phyloP scores from a whole-genome alignment of 2,888 invertebrate species.

The Diplazon laetatorius region DNA sequence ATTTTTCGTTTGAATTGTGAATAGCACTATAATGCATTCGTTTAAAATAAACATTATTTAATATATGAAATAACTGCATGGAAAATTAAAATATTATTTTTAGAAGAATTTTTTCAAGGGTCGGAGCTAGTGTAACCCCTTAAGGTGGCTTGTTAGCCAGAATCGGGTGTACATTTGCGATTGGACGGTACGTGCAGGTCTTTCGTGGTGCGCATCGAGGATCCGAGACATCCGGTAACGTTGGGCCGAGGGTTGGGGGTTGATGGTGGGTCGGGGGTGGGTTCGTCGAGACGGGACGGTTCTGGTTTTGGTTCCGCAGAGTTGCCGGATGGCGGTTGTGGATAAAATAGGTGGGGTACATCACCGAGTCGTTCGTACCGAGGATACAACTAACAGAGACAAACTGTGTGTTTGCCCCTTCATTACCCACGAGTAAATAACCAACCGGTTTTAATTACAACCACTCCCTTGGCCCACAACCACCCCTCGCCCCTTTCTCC shows the following conservation, averaged over 20 bases:
- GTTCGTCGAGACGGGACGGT: slow-evolving; percentile 13
- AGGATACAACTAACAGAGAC: slow-evolving; percentile 79
- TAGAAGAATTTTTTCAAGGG: too few species aligned
- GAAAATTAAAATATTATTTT: too few species aligned
- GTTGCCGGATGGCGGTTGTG: slow-evolving; percentile 38
- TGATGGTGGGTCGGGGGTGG: neutral
- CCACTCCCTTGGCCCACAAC: slow-evolving; percentile 67
- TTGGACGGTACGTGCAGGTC: slow-evolving; percentile 38
- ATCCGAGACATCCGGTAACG: slow-evolving; percentile 12
- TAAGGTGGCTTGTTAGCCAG: slow-evolving; percentile 58
- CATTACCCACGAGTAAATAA: slow-evolving; percentile 81
- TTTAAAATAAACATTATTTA: too few species aligned
- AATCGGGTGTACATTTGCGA: slow-evolving; percentile 50
- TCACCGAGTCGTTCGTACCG: slow-evolving; percentile 65
- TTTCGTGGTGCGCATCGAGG: slow-evolving; percentile 14
- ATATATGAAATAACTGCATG: too few species aligned
- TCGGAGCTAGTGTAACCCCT: too few species aligned
- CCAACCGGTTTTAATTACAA: slow-evolving; percentile 81
- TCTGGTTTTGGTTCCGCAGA: slow-evolving; percentile 17
- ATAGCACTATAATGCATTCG: too few species aligned
- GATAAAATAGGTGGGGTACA: slow-evolving; percentile 65
- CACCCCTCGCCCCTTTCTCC: slow-evolving; percentile 12
- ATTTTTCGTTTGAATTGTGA: too few species aligned
- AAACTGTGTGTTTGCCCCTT: slow-evolving; percentile 81
- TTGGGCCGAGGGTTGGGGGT: neutral